Evolutionary conservation across 2,888 invertebrate species (phyloP), one percentile per base, ranked within the genome.

Genomic region (Eilema griseolum): DNA sequence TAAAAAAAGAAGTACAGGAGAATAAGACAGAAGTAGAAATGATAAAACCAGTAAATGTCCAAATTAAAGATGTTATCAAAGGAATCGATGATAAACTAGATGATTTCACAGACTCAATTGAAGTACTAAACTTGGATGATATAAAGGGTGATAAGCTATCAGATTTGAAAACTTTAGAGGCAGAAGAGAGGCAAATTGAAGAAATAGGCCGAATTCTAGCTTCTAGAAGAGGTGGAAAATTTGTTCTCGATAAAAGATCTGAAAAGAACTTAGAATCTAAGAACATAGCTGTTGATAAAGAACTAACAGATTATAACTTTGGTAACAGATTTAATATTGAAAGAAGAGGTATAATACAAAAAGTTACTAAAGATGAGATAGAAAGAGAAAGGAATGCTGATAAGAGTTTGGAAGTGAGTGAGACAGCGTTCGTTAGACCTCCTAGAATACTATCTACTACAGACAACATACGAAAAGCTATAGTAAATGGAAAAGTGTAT

Each of bases 171-270:
- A 92, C 92, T 61, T 84, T 95, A 63, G 93, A 95, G 81, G 95
- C 95, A 0, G 95, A 95, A 85, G 95, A 95, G 67, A 90, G 88
- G 66, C 95, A 95, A 78, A 95, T 95, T 57, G 95, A 95, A 84
- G 95, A 93, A 33, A 94, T 95, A 31, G 95, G 95, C 0, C 88
- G 95, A 73, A 84, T 95, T 23, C 68, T 95, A 76, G 95, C 95
- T 3, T 90, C 93, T 0, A 88, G 90, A 67, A 88, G 95, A 37
- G 93, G 91, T 0, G 89, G 91, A 0, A 93, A 93, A 72, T 74
- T 95, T 0, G 84, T 93, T 31, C 52, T 95, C 72, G 94, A 95
- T 67, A 95, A 95, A 75, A 81, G 93, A 33, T 92, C 95, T 0
- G 91, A 95, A 63, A 92, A 94, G 76, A 92, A 95, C 66, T 82